phyloP scores from a whole-genome alignment of 2,797 vertebrate species.

The Okamejei kenojei region DNA sequence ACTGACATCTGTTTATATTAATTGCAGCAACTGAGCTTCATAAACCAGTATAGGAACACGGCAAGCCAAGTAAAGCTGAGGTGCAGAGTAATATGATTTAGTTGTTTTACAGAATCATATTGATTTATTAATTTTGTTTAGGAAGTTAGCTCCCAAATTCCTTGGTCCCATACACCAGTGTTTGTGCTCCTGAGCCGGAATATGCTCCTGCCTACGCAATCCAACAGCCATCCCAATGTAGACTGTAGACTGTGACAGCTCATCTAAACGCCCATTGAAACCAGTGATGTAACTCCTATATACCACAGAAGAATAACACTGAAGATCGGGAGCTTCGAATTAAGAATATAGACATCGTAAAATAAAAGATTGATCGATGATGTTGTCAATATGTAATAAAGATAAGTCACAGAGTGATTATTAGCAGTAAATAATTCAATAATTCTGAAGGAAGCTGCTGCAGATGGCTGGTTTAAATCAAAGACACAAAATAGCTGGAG shows the following conservation, averaged over 20 bases:
- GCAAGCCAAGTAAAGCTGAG: constrained; percentile 18
- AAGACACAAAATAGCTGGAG: too few relatives aligned
- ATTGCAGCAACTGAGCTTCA: constrained; percentile 27
- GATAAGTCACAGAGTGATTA: neutral
- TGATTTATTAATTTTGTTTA: neutral
- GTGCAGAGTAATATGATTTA: neutral
- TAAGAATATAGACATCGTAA: neutral
- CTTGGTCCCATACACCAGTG: neutral
- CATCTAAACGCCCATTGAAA: neutral
- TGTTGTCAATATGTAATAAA: neutral
- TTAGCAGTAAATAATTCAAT: neutral
- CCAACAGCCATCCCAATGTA: neutral
- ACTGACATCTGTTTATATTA: constrained; percentile 35
- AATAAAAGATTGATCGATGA: neutral
- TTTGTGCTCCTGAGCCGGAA: neutral
- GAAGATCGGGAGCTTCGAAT: neutral
- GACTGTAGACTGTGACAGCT: neutral
- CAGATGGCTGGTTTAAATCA: too few relatives aligned
- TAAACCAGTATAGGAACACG: neutral
- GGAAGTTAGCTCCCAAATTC: neutral
- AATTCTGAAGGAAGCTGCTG: neutral
- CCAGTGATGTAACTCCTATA: neutral
- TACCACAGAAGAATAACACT: neutral
- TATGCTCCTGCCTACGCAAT: neutral
- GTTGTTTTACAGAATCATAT: neutral